A percentile compares a stretch with the other conserved stretches of the same genome.
Evolutionary conservation across 1,140 invertebrate species (phyloP).

Genomic region (Pectinophora gossypiella): DNA sequence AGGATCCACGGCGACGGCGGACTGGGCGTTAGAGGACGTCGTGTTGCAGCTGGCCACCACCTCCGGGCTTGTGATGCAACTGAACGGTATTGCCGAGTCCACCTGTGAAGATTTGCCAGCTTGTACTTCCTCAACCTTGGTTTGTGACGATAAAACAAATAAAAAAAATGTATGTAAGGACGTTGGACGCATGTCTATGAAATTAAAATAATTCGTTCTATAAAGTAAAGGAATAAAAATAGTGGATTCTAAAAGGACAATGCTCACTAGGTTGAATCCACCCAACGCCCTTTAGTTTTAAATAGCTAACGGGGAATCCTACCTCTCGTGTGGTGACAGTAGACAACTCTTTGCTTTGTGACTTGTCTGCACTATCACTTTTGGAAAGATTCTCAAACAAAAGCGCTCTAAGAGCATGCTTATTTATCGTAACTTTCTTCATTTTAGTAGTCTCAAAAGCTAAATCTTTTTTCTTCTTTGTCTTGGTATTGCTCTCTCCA

Average conservation of each 20-base stretch:
- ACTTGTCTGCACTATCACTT: too few relatives aligned
- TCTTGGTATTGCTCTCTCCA: constrained; percentile 18
- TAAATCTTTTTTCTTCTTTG: constrained; percentile 16
- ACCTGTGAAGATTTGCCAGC: constrained; percentile 53
- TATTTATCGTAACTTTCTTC: constrained; percentile 30
- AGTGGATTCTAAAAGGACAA: too few relatives aligned
- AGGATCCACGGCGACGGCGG: constrained; percentile 47
- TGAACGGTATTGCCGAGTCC: constrained; percentile 67
- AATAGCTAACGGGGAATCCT: constrained; percentile 25
- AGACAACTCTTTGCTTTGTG: constrained; percentile 17
- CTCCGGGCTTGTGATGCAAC: constrained; percentile 68
- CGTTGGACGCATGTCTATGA: too few relatives aligned
- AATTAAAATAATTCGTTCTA: too few relatives aligned
- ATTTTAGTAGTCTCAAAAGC: constrained; percentile 33
- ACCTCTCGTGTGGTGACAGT: constrained; percentile 36
- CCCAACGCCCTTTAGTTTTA: background rate
- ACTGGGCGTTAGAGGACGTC: constrained; percentile 43
- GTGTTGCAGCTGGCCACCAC: constrained; percentile 63
- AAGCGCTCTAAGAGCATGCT: constrained; percentile 40
- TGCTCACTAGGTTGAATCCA: background rate
- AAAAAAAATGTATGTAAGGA: too few relatives aligned
- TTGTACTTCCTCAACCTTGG: too few relatives aligned
- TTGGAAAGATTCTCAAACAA: constrained; percentile 38
- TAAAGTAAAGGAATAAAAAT: too few relatives aligned
- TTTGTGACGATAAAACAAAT: too few relatives aligned